Base-by-base conservation (phyloP, 2,113 vertebrate genomes). In the Zapornia atra region DNA sequence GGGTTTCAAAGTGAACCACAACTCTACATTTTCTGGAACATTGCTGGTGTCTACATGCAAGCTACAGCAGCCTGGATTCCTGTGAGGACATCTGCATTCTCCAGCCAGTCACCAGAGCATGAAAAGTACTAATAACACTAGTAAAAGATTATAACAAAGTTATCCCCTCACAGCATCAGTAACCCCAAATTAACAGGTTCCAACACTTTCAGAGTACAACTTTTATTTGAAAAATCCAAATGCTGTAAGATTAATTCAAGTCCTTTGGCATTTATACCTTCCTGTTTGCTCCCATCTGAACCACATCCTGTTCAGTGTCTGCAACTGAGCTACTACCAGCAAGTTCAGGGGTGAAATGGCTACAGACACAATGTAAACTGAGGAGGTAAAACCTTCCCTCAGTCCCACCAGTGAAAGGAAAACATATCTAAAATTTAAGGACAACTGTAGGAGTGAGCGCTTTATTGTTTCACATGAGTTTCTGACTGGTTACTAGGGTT, bases 311-410 rank as follows among this genome's bases (percentile, higher is more conserved):
- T 6, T 2, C 29, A 31, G 29, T 26, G 24, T 16, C 72, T 36
- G 40, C 59, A 65, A 6, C 13, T 4, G 9, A 42, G n/a, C 69
- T 21, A 24, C 57, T 14, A 31, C 19, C 29, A 56, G 29, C 28
- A 16, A 36, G 26, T 46, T 59, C 65, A 66, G 57, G 82, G 65
- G 13, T 11, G 18, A n/a, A 70, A 72, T 5, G 8, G n/a, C 26
- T 51, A 19, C 1, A 33, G 61, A 46, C 51, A 82, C 66, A 38
- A 22, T 3, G 36, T 1, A 33, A 38, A 71, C 22, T 0, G 0
- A 69, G 38, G 38, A 31, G 28, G 71, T 13, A 64, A 80, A 18
- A 48, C 38, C 15, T 36, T n/a, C 50, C 33, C 51, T 57, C 29
- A 12, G 26, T 29, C 46, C 42, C 19, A 1, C 44, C 44, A 42